These are phyloP conservation scores for Lepus timidus DNA, from an alignment of 2,113 vertebrate species.

Conservation along the genomic window DNA sequence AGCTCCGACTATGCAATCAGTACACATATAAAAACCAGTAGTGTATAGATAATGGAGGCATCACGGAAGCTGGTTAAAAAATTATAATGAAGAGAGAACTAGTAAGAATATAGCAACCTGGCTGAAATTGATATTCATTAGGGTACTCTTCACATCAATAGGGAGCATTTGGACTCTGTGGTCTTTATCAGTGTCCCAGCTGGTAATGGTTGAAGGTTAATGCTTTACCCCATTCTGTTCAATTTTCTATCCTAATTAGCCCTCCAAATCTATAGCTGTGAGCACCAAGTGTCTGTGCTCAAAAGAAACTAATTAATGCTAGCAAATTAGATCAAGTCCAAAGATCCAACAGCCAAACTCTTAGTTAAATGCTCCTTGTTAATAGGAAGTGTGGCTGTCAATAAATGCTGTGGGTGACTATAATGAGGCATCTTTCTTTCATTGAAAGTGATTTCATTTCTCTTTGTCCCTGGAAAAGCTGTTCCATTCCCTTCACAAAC, in stretches of 20 bases:
- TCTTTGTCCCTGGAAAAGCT: slow-evolving; percentile 91
- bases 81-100: slow-evolving; percentile 79
- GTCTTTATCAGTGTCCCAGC: slow-evolving; percentile 95
- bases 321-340: slow-evolving; percentile 98
- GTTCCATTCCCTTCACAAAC: slow-evolving; percentile 87
- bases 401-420: slow-evolving; percentile 93
- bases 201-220: slow-evolving; percentile 94
- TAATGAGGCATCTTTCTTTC: slow-evolving; percentile 94
- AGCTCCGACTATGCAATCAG: slow-evolving; percentile 44
- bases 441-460: slow-evolving; percentile 96
- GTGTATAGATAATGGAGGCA: slow-evolving; percentile 69
- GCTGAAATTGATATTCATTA: slow-evolving; percentile 92
- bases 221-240: slow-evolving; percentile 92
- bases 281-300: slow-evolving; percentile 94
- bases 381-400: slow-evolving; percentile 93
- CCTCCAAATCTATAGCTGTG: slow-evolving; percentile 94
- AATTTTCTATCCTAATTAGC: slow-evolving; percentile 95
- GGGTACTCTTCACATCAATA: slow-evolving; percentile 91
- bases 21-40: slow-evolving; percentile 65
- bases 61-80: slow-evolving; percentile 80
- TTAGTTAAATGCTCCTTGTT: slow-evolving; percentile 94
- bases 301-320: slow-evolving; percentile 97
- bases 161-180: slow-evolving; percentile 93
- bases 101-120: slow-evolving; percentile 86
- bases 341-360: slow-evolving; percentile 94